Conservation (phyloP, 2,797 vertebrate genomes). For the Dendrocincla fuliginosa region DNA sequence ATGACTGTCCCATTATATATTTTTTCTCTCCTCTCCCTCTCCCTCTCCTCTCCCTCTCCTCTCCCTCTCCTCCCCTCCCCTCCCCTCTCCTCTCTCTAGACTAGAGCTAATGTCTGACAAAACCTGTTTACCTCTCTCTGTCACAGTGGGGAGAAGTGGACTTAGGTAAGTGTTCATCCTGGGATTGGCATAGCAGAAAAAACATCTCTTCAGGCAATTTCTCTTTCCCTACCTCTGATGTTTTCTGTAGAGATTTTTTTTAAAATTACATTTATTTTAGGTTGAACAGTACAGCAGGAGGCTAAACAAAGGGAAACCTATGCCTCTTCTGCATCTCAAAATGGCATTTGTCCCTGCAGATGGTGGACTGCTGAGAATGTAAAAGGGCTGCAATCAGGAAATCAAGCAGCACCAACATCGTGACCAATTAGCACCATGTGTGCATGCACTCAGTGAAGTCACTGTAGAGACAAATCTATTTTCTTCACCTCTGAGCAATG, state of each 20-base stretch:
- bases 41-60: no score
- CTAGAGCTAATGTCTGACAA: background rate
- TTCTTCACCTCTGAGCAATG: background rate
- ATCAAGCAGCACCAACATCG: background rate
- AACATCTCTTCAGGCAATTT: background rate
- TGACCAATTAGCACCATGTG: background rate
- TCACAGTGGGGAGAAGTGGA: background rate
- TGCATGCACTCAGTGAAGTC: background rate
- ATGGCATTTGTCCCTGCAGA: constrained; percentile 3
- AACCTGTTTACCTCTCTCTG: background rate
- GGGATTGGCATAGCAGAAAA: background rate
- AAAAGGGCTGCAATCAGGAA: constrained; percentile 38
- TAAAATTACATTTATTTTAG: background rate
- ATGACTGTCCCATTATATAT: background rate
- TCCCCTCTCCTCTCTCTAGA: accelerated
- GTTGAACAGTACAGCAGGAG: constrained; percentile 8
- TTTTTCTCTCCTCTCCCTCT: no score
- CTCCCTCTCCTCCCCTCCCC: accelerated
- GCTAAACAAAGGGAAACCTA: background rate
- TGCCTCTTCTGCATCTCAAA: background rate
- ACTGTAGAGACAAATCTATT: background rate
- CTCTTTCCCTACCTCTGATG: background rate
- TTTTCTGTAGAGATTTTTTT: background rate
- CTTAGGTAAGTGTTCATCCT: background rate
- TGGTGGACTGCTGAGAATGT: constrained; percentile 18